These are phyloP conservation scores for Acrobasis consociella DNA, from an alignment of 2,888 invertebrate species.

Conservation along the genomic window DNA sequence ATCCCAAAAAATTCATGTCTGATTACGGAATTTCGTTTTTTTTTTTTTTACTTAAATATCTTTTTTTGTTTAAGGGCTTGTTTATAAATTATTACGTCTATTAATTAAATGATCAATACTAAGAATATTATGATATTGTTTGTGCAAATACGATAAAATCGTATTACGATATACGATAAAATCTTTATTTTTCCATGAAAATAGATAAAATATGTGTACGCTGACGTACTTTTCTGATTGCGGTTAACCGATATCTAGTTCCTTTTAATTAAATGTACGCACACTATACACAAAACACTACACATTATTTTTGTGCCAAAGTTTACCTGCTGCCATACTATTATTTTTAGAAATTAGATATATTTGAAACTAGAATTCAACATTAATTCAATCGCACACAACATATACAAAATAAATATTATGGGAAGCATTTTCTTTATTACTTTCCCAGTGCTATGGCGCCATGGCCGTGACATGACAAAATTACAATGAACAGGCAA, in stretches of 20 bases:
- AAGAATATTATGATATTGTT: too few species aligned
- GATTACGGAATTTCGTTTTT: too few species aligned
- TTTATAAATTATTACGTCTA: too few species aligned
- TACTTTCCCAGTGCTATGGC: not conserved
- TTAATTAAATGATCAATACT: too few species aligned
- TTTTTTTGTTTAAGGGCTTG: too few species aligned
- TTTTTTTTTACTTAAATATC: too few species aligned
- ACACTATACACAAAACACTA: not conserved
- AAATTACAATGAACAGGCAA: not conserved
- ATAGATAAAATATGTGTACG: slow-evolving; percentile 39
- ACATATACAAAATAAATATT: not conserved
- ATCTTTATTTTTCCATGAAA: slow-evolving; percentile 35
- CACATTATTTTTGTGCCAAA: not conserved
- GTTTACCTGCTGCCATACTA: not conserved
- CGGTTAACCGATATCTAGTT: slow-evolving; percentile 34
- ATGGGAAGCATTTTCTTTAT: not conserved
- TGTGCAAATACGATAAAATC: slow-evolving; percentile 19
- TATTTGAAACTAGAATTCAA: too few species aligned
- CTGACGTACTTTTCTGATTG: slow-evolving; percentile 40
- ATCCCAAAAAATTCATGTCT: too few species aligned
- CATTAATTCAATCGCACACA: not conserved
- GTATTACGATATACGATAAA: slow-evolving; percentile 28
- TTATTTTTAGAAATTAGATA: not conserved
- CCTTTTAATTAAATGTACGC: not conserved
- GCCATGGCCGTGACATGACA: not conserved